Percentiles rank a stretch among this genome's conserved stretches.
Evolutionary conservation across 30 jellyfish, hydroid and myxozoan genomes (phyloP).

Genomic region (Morbakka virulenta): DNA sequence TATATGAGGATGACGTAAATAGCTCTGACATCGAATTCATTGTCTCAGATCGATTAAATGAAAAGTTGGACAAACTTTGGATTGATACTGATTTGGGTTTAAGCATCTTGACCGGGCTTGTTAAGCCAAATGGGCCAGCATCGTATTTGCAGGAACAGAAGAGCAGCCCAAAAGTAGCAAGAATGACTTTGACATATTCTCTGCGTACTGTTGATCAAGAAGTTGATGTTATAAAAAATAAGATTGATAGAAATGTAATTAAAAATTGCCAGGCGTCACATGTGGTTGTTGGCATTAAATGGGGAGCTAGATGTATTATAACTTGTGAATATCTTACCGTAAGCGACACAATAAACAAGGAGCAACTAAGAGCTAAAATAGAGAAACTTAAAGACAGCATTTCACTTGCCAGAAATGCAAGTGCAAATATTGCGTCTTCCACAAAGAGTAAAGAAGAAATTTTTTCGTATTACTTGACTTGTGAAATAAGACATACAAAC

Average conservation of each 20-base stretch:
- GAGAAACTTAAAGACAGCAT: constrained; percentile 16
- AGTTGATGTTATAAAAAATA: constrained; percentile 21
- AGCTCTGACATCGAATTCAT: constrained; percentile 34
- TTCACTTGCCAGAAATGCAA: constrained; percentile 28
- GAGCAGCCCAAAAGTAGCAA: constrained; percentile 14
- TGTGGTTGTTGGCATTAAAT: constrained; percentile 53
- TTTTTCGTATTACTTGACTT: constrained; percentile 28
- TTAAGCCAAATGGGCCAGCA: constrained; percentile 36
- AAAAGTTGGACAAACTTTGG: constrained; percentile 25
- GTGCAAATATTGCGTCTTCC: constrained; percentile 1
- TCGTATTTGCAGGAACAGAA: constrained; percentile 31
- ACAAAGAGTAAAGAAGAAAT: background rate
- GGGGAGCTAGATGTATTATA: constrained; percentile 69
- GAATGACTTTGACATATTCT: constrained; percentile 44
- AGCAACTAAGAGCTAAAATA: constrained; percentile 34
- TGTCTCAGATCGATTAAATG: constrained; percentile 14
- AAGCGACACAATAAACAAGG: constrained; percentile 20
- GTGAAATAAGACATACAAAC: constrained; percentile 36
- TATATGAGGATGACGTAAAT: background rate
- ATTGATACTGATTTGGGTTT: constrained; percentile 50
- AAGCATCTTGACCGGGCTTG: constrained; percentile 48
- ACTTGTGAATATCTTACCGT: constrained; percentile 34
- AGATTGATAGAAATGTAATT: constrained; percentile 12
- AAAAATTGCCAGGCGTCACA: constrained; percentile 44
- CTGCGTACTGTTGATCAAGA: constrained; percentile 36